Evolutionary conservation across 2,888 invertebrate species (phyloP), one percentile per base, ranked within the genome.

Genomic region (Leucoma salicis): DNA sequence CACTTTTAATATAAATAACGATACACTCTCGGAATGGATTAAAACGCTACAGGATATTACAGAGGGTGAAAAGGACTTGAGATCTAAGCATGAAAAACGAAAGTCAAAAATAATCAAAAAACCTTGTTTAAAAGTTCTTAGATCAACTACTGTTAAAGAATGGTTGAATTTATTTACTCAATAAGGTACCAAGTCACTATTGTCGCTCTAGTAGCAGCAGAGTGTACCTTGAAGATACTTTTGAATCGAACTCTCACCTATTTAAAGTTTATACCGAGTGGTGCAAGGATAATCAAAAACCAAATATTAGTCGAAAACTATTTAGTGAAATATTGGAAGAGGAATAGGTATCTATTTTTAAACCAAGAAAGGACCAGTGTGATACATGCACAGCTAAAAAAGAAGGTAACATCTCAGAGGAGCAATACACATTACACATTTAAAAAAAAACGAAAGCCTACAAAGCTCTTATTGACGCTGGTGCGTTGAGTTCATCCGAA

Each of bases 321-420:
- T 32, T 32, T 18, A 11, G 1, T n/a, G 5, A 3, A 16, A 18
- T 32, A 11, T 12, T 18, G 4, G 12, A 12, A 11, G n/a, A 15
- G n/a, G 32, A 32, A 32, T 11, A 32, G 16, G 16, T 32, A 16
- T 36, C 46, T 13, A 46, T 41, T 33, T 31, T 24, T 18, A 35
- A 41, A 24, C 42, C 42, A 37, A 31, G 42, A 28, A 34, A 38
- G 29, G 37, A 42, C 16, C 42, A 47, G 31, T 47, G 42, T 29
- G 39, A 42, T 36, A 35, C 29, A 14, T 35, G 46, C 24, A 42
- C 33, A 11, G 35, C 29, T 32, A 16, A 31, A 10, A 45, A 48
- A 42, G 38, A 34, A 2, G 32, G 28, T 6, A 40, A 51, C 21
- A 35, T 49, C 6, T 33, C 40, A 12, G 37, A 40, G 21, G 38